Evolutionary conservation across 2,888 invertebrate genomes (phyloP).

Genomic region (Acrobasis suavella): DNA sequence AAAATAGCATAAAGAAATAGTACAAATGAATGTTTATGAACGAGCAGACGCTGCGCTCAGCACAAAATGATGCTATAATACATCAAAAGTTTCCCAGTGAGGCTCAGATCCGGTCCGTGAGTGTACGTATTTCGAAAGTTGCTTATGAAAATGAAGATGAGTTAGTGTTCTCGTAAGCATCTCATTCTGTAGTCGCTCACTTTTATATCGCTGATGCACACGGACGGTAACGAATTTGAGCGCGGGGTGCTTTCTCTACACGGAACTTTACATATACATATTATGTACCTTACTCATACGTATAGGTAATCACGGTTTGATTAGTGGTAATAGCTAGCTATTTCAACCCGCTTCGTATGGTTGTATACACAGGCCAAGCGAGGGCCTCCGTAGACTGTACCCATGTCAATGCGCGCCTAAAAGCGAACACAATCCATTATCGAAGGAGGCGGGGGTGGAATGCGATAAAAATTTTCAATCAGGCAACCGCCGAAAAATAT

Average conservation of each 20-base stretch:
- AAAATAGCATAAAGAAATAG: conserved; percentile 8
- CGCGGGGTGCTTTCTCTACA: conserved; percentile 16
- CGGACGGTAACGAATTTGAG: conserved; percentile 33
- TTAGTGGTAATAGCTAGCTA: conserved; percentile 31
- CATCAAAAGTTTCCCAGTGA: conserved; percentile 52
- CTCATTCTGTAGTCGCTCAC: conserved; percentile 38
- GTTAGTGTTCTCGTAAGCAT: conserved; percentile 41
- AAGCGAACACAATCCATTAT: conserved; percentile 71
- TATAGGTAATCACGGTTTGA: conserved; percentile 26
- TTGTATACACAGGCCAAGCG: conserved; percentile 36
- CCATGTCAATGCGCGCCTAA: conserved; percentile 58
- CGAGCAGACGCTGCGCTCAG: conserved; percentile 15
- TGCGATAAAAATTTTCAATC: conserved; percentile 80
- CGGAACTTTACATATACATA: not conserved
- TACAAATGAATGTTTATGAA: conserved; percentile 14
- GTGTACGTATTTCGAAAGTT: conserved; percentile 50
- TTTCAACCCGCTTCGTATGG: conserved; percentile 26
- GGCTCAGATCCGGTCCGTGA: conserved; percentile 40
- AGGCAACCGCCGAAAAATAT: conserved; percentile 78
- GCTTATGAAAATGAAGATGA: conserved; percentile 49
- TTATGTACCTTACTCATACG: conserved; percentile 1
- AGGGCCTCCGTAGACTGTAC: conserved; percentile 45
- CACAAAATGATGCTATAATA: conserved; percentile 40
- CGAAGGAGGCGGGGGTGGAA: conserved; percentile 64
- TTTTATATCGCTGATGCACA: conserved; percentile 30